Percentiles rank a stretch among this genome's conserved stretches.
Evolutionary conservation across 2,888 invertebrate genomes (phyloP).

Genomic region (Nebria salina): DNA sequence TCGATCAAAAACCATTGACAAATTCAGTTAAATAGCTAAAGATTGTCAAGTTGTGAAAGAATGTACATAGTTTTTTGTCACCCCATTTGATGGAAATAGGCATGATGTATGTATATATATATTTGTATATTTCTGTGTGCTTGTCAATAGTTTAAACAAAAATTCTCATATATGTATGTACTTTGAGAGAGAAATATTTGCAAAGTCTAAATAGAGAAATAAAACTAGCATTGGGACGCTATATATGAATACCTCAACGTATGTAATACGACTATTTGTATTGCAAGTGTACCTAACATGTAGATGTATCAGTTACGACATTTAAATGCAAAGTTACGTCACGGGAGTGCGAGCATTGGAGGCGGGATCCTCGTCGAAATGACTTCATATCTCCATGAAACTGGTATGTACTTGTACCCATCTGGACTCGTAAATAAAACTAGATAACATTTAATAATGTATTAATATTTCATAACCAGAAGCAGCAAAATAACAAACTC

Average conservation of each 20-base stretch:
- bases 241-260: neutral
- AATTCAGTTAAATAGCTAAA: too few species aligned
- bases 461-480: conserved; percentile 41
- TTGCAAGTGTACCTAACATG: conserved; percentile 2
- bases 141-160: too few species aligned
- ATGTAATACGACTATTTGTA: conserved; percentile 14
- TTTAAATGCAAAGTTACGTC: conserved; percentile 28
- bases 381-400: conserved; percentile 27
- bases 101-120: too few species aligned
- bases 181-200: too few species aligned
- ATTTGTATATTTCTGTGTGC: too few species aligned
- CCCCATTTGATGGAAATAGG: too few species aligned
- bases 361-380: conserved; percentile 10
- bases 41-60: too few species aligned
- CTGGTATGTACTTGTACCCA: conserved; percentile 19
- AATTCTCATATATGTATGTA: too few species aligned
- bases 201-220: too few species aligned
- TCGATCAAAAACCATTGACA: too few species aligned
- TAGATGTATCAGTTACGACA: conserved; percentile 32
- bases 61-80: too few species aligned
- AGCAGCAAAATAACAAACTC: conserved; percentile 27
- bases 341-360: neutral
- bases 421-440: conserved; percentile 31
- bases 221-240: too few species aligned
- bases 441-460: conserved; percentile 41